Conservation (phyloP, 2,888 invertebrate species). For the Ryuthela nishihirai region DNA sequence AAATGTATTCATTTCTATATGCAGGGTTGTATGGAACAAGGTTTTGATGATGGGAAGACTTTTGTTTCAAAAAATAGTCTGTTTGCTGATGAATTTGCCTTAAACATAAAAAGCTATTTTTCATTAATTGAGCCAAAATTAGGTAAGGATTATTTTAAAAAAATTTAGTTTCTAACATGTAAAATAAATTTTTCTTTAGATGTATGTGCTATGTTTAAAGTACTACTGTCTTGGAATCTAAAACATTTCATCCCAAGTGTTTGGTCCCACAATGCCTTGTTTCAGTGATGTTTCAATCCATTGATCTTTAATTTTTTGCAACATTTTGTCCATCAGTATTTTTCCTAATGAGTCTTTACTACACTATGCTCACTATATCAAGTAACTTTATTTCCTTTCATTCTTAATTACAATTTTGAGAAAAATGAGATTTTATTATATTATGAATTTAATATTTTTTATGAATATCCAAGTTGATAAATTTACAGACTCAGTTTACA, state of each 20-base stretch:
- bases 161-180: background rate
- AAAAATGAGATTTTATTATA: no score
- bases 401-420: no score
- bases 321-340: no score
- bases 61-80: conserved; percentile 51
- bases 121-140: conserved; percentile 39
- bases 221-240: no score
- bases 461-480: background rate
- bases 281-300: no score
- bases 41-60: conserved; percentile 50
- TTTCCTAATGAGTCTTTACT: no score
- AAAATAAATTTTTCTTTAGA: background rate
- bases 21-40: conserved; percentile 52
- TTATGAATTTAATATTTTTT: background rate
- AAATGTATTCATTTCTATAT: conserved; percentile 1
- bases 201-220: no score
- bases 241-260: no score
- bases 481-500: background rate
- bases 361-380: no score
- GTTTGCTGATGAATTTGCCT: conserved; percentile 62
- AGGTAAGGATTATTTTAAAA: conserved; percentile 28
- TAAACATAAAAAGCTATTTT: conserved; percentile 63
- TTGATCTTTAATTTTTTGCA: no score
- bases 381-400: no score
- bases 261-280: no score